Percentiles rank a stretch among this genome's conserved stretches.
Evolutionary conservation across 2,113 vertebrate genomes (phyloP).

Genomic region (Tetrao urogallus): DNA sequence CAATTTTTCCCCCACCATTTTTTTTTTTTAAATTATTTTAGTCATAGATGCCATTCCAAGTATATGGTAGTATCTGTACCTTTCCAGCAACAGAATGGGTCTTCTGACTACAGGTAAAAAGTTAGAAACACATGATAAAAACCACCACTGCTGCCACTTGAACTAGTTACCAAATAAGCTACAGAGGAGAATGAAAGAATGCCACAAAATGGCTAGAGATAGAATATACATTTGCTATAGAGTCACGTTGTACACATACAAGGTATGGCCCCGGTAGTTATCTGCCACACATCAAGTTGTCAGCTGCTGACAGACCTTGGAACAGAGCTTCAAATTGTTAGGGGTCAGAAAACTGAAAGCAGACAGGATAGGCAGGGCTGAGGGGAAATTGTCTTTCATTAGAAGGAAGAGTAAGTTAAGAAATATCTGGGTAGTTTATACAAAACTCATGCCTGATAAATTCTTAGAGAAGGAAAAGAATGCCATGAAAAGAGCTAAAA

Average conservation of each 20-base stretch:
- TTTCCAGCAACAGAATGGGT: neutral
- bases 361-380: neutral
- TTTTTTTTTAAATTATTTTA: no score
- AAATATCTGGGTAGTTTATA: neutral
- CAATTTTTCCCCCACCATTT: neutral
- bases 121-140: neutral
- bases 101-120: neutral
- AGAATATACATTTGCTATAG: neutral
- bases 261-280: neutral
- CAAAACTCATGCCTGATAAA: neutral
- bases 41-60: neutral
- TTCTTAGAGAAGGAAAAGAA: neutral
- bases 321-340: neutral
- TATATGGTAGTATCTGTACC: neutral
- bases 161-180: fast-evolving
- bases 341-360: neutral
- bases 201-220: fast-evolving
- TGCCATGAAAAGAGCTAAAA: neutral
- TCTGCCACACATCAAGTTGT: neutral
- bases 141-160: neutral
- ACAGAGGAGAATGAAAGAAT: neutral
- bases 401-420: neutral
- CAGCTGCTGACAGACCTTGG: neutral
- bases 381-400: neutral
- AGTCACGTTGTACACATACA: neutral